Evolutionary conservation across 1,140 invertebrate genomes (phyloP).

Genomic region (Cheumatopsyche charites): DNA sequence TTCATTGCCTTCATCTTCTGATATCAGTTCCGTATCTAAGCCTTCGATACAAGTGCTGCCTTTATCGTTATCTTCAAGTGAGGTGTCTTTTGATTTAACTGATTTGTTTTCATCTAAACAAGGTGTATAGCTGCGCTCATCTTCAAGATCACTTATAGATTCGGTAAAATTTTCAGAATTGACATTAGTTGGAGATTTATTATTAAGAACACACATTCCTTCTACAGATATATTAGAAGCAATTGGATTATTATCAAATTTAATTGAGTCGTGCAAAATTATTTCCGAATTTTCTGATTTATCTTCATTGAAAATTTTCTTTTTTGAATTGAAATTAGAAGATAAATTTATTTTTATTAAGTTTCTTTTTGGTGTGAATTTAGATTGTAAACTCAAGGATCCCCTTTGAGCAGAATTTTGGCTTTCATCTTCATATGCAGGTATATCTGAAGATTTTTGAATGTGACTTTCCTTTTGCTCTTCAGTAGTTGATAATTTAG

Average conservation of each 20-base stretch:
- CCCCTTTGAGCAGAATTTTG: neutral
- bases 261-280: neutral
- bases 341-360: constrained; percentile 33
- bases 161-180: constrained; percentile 63
- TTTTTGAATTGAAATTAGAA: constrained; percentile 23
- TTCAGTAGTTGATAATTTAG: neutral
- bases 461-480: neutral
- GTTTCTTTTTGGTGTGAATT: constrained; percentile 29
- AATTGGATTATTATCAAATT: neutral
- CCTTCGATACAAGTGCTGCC: constrained; percentile 63
- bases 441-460: neutral
- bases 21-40: constrained; percentile 74
- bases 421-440: neutral
- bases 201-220: neutral
- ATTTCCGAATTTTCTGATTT: constrained; percentile 1
- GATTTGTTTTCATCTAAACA: constrained; percentile 68
- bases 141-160: constrained; percentile 65
- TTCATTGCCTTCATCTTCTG: constrained; percentile 68
- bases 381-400: neutral
- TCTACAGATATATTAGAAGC: neutral
- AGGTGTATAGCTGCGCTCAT: constrained; percentile 70
- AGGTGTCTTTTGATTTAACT: constrained; percentile 53
- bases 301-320: neutral
- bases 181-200: neutral
- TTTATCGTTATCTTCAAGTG: constrained; percentile 52